Percentiles rank a stretch among this genome's conserved stretches.
Evolutionary conservation across 2,888 invertebrate genomes (phyloP).

Genomic region (Eristalinus sepulchralis): DNA sequence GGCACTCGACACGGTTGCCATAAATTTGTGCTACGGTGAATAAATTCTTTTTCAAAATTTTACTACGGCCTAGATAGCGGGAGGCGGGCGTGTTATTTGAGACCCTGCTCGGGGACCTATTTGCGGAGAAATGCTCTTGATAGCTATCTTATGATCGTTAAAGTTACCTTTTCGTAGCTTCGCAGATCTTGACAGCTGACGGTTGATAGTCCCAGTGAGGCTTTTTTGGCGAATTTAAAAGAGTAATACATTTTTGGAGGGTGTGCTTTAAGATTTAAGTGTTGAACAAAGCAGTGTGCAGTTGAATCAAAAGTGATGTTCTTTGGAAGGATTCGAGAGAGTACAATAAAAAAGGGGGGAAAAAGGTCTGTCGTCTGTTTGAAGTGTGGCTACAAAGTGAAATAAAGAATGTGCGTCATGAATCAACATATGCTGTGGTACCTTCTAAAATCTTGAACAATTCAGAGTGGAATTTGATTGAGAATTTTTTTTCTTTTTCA

Average conservation of each 20-base stretch:
- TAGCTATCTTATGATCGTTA: background rate
- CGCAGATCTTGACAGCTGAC: background rate
- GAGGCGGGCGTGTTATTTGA: background rate
- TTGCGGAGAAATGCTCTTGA: background rate
- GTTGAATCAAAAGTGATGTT: too few species aligned
- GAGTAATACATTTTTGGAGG: background rate
- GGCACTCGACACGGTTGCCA: background rate
- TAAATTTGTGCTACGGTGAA: background rate
- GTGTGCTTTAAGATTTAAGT: background rate
- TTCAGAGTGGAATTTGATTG: too few species aligned
- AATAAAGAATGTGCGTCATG: too few species aligned
- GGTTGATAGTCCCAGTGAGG: background rate
- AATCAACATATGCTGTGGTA: too few species aligned
- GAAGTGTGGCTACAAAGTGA: too few species aligned
- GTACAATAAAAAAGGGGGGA: too few species aligned
- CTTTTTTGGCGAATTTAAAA: background rate
- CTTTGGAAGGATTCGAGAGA: too few species aligned
- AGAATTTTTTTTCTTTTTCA: too few species aligned
- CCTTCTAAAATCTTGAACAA: too few species aligned
- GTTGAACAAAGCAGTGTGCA: too few species aligned
- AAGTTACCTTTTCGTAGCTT: background rate
- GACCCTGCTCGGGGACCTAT: background rate
- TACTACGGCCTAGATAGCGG: background rate
- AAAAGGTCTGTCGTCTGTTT: too few species aligned
- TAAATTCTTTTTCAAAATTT: background rate